Conservation (phyloP, 1,140 invertebrate genomes). For the Halesus radiatus region DNA sequence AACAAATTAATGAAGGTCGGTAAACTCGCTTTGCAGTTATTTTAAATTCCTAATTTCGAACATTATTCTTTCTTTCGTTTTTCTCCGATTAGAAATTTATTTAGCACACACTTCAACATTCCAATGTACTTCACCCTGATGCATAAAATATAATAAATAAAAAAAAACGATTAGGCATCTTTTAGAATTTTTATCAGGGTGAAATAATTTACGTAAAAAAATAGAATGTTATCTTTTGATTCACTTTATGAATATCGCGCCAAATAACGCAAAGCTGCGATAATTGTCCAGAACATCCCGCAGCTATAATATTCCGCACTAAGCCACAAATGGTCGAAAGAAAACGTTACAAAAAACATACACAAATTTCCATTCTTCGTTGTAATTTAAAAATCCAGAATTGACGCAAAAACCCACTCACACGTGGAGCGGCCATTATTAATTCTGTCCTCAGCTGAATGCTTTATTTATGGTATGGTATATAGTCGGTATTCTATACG, state of each 20-base stretch:
- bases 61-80: too few species aligned
- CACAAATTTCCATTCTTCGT: slow-evolving; percentile 27
- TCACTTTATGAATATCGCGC: not conserved
- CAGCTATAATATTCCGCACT: not conserved
- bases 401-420: slow-evolving; percentile 23
- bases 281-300: not conserved
- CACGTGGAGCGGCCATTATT: slow-evolving; percentile 43
- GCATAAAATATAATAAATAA: too few species aligned
- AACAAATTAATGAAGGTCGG: too few species aligned
- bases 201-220: not conserved
- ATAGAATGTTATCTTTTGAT: not conserved
- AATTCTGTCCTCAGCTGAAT: slow-evolving; percentile 47
- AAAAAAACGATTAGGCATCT: too few species aligned
- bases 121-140: too few species aligned
- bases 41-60: too few species aligned
- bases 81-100: too few species aligned
- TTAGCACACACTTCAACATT: too few species aligned
- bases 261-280: not conserved
- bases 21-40: too few species aligned
- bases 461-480: slow-evolving; percentile 42
- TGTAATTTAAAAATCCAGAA: slow-evolving; percentile 20
- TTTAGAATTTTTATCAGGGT: too few species aligned
- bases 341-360: not conserved
- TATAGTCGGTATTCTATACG: too few species aligned
- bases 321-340: not conserved